A percentile compares a stretch with the other conserved stretches of the same genome.
Conservation (phyloP, 64 coral and sea anemone species). For the Stichodactyla helianthus region DNA sequence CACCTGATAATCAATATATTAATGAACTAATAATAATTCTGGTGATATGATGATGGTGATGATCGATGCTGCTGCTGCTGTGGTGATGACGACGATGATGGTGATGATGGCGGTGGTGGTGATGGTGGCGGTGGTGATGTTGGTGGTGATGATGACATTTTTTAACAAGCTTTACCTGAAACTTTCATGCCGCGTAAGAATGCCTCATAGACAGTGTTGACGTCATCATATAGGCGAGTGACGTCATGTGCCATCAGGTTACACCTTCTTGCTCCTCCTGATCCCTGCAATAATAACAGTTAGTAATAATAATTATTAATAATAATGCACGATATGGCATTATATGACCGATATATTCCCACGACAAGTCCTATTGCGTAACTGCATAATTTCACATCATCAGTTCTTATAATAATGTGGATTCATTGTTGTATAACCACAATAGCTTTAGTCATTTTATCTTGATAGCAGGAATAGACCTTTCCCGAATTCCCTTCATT, state of each 20-base stretch:
- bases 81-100: neutral
- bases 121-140: too few relatives aligned
- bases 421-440: too few relatives aligned
- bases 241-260: conserved; percentile 33
- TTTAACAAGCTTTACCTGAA: conserved; percentile 33
- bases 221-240: conserved; percentile 51
- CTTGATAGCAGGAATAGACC: too few relatives aligned
- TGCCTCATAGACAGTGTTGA: conserved; percentile 69
- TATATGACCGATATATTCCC: neutral
- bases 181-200: conserved; percentile 66
- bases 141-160: too few relatives aligned
- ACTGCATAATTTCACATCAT: too few relatives aligned
- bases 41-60: neutral
- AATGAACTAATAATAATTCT: neutral
- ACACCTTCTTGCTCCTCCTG: conserved; percentile 51
- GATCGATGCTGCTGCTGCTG: too few relatives aligned
- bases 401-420: too few relatives aligned
- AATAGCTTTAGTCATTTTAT: too few relatives aligned
- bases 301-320: too few relatives aligned
- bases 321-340: neutral
- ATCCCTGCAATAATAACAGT: conserved; percentile 43
- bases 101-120: too few relatives aligned
- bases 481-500: too few relatives aligned
- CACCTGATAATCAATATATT: conserved; percentile 1
- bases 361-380: too few relatives aligned